Base-by-base conservation (phyloP, 2,797 vertebrate genomes). In the Ibycter americanus region DNA sequence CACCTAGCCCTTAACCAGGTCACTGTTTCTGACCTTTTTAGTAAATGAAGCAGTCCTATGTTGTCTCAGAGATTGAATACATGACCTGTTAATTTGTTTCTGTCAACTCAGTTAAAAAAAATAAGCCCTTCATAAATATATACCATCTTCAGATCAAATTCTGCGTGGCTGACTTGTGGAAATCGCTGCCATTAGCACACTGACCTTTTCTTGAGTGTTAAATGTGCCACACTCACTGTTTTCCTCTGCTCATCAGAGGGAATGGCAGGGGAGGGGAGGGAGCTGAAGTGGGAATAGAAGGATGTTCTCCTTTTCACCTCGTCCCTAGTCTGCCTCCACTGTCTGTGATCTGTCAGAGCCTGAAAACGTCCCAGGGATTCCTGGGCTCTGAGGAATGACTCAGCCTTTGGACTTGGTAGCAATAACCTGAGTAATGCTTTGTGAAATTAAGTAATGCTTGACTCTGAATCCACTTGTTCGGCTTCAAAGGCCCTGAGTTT, bases 1-100 rank as follows among this genome's bases (percentile, higher is more conserved):
- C 17, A 51, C 25, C 81, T 82, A 73, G 20, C 83, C 86, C 80
- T 95, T 92, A 95, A 94, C 70, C 66, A 70, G 70, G 89, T 86
- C 86, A 62, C 49, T 68, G 13, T 47, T 79, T 82, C 67, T 74
- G 71, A 87, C 90, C 79, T 93, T 84, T 77, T 44, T 12, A 82
- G 38, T 76, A 90, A 88, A 87, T 68, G 90, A 80, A 88, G 42
- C 19, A 1, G 73, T 91, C 31, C 18, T 55, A 0, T 23, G 17
- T 56, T 80, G 38, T 77, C 34, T 29, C 18, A 77, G 87, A 90
- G 55, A 90, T 20, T 81, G 70, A 62, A 68, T 87, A 36, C 26
- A 21, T 22, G 74, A 73, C 38, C 78, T 70, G 20, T n/a, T 84
- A 34, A 31, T 76, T 91, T 67, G 36, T 83, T 93, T 93, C 68